These are phyloP conservation scores for Ramphastos sulfuratus DNA, from an alignment of 2,113 vertebrate species.

Conservation along the genomic window DNA sequence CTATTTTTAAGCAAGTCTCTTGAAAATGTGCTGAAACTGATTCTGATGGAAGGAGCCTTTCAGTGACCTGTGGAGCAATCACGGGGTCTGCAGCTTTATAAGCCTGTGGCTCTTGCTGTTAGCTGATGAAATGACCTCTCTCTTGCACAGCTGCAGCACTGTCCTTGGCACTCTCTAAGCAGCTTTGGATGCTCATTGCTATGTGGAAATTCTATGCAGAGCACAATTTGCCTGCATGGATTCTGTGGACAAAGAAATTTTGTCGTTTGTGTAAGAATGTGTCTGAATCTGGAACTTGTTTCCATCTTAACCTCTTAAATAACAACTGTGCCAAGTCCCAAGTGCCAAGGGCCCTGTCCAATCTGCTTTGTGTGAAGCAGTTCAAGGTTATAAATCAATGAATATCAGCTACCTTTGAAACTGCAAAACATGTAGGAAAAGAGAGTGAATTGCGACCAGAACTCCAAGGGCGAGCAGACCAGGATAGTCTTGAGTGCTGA, in stretches of 20 bases:
- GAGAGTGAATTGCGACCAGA: neutral
- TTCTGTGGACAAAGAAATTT: neutral
- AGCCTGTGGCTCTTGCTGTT: neutral
- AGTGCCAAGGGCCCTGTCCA: neutral
- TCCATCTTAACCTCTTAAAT: neutral
- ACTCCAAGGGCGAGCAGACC: neutral
- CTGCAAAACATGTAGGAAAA: neutral
- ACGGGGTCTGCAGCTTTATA: neutral
- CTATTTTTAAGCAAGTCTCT: neutral
- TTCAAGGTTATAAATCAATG: neutral
- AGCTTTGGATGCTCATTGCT: neutral
- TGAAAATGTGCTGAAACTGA: neutral
- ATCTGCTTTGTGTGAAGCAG: neutral
- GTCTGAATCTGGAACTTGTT: neutral
- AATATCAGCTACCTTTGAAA: neutral
- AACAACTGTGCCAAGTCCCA: neutral
- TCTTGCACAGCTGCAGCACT: neutral
- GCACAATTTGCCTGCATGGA: fast-evolving
- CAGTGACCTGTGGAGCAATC: neutral
- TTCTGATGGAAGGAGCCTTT: neutral
- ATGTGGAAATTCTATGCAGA: neutral
- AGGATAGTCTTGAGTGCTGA: neutral
- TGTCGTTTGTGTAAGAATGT: neutral
- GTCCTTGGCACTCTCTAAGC: neutral
- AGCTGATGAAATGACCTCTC: neutral